These are phyloP conservation scores for Belonocnema kinseyi DNA, from an alignment of 1,140 invertebrate species.

Conservation along the genomic window DNA sequence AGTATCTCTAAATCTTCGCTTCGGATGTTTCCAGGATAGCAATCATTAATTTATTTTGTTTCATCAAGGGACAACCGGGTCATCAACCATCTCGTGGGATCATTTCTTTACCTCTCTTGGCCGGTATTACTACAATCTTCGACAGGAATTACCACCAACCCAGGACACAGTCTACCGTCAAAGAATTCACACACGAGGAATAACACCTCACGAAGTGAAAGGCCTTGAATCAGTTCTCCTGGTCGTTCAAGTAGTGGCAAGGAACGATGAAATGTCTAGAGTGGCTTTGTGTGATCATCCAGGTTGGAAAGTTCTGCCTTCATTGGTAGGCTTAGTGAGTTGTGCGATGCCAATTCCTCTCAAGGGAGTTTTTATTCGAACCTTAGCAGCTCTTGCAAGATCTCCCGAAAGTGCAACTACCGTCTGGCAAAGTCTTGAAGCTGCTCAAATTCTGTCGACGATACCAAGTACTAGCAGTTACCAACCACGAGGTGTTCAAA, in stretches of 20 bases:
- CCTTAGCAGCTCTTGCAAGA: constrained; percentile 85
- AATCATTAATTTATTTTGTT: constrained; percentile 30
- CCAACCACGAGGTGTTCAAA: constrained; percentile 82
- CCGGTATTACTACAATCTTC: constrained; percentile 83
- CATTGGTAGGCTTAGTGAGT: constrained; percentile 87
- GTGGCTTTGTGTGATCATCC: constrained; percentile 90
- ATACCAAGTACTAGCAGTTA: constrained; percentile 80
- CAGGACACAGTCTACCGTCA: constrained; percentile 81
- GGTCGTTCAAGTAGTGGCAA: constrained; percentile 86
- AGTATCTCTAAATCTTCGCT: no score
- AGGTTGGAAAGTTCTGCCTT: constrained; percentile 87
- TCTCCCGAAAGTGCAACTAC: constrained; percentile 84
- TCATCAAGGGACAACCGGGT: constrained; percentile 69
- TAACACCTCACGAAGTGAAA: constrained; percentile 90
- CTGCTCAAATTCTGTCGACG: constrained; percentile 87
- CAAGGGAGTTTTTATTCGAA: constrained; percentile 88
- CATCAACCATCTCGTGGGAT: constrained; percentile 86
- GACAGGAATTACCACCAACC: constrained; percentile 80
- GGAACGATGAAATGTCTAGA: constrained; percentile 86
- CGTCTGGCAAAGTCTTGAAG: constrained; percentile 92
- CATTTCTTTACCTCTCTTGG: constrained; percentile 92
- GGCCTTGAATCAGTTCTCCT: constrained; percentile 88
- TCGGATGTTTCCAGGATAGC: constrained; percentile 14
- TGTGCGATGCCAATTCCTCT: constrained; percentile 90
- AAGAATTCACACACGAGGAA: constrained; percentile 79